Percentiles rank a stretch among this genome's conserved stretches.
Evolutionary conservation across 2,113 vertebrate genomes (phyloP).

Genomic region (Cardinalis cardinalis): DNA sequence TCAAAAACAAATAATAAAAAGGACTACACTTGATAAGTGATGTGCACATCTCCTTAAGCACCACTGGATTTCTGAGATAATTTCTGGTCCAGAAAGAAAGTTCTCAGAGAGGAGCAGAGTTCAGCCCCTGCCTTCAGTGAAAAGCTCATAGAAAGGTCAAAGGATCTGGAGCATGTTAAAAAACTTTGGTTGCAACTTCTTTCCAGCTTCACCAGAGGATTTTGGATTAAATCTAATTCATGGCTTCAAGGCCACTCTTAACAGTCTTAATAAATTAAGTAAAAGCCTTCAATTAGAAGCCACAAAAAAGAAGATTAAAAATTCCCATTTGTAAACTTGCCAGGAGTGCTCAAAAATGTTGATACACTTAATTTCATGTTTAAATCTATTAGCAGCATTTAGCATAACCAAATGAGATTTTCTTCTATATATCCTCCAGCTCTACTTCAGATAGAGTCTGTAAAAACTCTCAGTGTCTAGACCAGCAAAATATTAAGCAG

Average conservation of each 20-base stretch:
- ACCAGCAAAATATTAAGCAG: not conserved
- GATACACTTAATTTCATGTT: not conserved
- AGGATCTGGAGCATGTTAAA: not conserved
- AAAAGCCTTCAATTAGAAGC: conserved; percentile 21
- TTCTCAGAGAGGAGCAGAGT: not conserved
- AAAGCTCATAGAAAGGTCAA: conserved; percentile 1
- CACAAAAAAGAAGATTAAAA: not conserved
- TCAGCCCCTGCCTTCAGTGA: not conserved
- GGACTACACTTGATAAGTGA: not conserved
- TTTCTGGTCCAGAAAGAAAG: not conserved
- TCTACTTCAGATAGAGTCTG: not conserved
- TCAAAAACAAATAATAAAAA: not conserved
- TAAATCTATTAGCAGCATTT: not conserved
- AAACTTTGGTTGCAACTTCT: not conserved
- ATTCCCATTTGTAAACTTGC: not conserved
- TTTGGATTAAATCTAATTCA: not conserved
- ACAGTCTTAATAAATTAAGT: conserved; percentile 11
- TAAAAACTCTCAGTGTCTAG: not conserved
- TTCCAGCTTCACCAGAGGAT: not conserved
- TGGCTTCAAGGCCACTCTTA: not conserved
- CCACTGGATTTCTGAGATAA: not conserved
- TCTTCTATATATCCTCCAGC: not conserved
- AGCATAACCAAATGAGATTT: not conserved
- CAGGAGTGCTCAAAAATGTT: not conserved
- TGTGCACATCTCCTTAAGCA: not conserved